A percentile compares a stretch with the other conserved stretches of the same genome.
Evolutionary conservation across 2,797 vertebrate genomes (phyloP).

Genomic region (Galaxias olidus): DNA sequence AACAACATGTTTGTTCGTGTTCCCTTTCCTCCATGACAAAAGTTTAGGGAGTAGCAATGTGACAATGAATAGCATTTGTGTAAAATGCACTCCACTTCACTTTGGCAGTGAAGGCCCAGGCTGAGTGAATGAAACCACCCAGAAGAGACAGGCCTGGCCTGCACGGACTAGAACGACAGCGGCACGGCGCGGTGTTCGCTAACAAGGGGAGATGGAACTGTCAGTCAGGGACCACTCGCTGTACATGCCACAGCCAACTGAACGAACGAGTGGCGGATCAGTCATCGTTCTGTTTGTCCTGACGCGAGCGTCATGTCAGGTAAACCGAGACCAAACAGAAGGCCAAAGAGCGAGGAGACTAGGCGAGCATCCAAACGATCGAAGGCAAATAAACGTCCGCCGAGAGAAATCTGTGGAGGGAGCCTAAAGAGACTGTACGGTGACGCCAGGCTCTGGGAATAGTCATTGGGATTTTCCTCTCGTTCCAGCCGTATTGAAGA

Average conservation of each 20-base stretch:
- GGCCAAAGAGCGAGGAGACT: constrained; percentile 31
- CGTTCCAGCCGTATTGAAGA: constrained; percentile 26
- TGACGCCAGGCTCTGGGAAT: constrained; percentile 10
- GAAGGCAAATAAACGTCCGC: constrained; percentile 19
- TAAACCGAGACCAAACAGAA: constrained; percentile 52
- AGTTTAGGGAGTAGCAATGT: neutral
- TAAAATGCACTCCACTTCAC: neutral
- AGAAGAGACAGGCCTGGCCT: constrained; percentile 27
- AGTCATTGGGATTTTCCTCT: neutral
- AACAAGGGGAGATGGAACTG: too few relatives aligned
- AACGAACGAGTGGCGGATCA: constrained; percentile 48
- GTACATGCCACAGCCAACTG: constrained; percentile 46
- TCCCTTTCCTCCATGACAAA: neutral
- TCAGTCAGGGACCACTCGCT: constrained; percentile 53
- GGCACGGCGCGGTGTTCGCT: too few relatives aligned
- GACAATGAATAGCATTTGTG: constrained; percentile 8
- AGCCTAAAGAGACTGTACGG: constrained; percentile 18
- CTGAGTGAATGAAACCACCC: neutral
- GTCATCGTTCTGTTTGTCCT: constrained; percentile 51
- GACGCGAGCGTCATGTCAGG: constrained; percentile 43
- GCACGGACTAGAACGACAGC: constrained; percentile 24
- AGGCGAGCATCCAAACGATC: constrained; percentile 30
- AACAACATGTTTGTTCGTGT: neutral
- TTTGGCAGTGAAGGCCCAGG: constrained; percentile 1
- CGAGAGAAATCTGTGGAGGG: constrained; percentile 29